These are phyloP conservation scores for Shargacucullia verbasci DNA, from an alignment of 2,888 invertebrate genomes.

Conservation along the genomic window DNA sequence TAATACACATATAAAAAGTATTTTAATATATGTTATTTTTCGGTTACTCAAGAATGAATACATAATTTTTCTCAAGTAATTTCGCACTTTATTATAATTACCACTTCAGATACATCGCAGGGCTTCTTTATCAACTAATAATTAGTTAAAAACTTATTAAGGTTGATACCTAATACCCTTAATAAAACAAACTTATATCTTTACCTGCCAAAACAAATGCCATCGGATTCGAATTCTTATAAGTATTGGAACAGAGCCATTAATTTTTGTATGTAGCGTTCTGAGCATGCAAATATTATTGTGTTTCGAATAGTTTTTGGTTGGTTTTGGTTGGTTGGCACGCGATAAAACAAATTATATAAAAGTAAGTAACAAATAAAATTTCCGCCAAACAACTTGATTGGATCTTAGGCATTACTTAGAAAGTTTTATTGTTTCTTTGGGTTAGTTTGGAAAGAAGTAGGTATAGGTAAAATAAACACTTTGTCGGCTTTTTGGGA, in stretches of 20 bases:
- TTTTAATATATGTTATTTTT: too few species aligned
- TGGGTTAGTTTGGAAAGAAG: too few species aligned
- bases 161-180: slow-evolving; percentile 5
- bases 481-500: too few species aligned
- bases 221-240: neutral
- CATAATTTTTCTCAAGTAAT: too few species aligned
- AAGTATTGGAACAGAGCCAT: neutral
- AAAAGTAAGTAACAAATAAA: slow-evolving; percentile 21
- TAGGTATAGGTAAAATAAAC: too few species aligned
- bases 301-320: slow-evolving; percentile 4
- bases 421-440: neutral
- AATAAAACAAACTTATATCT: slow-evolving; percentile 3
- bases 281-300: neutral
- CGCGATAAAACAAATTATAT: slow-evolving; percentile 4
- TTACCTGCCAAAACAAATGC: neutral
- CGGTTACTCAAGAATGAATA: too few species aligned
- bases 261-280: neutral
- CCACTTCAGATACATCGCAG: slow-evolving; percentile 11
- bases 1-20: too few species aligned
- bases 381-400: slow-evolving; percentile 9
- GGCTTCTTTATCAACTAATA: slow-evolving; percentile 21
- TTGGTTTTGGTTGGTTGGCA: neutral
- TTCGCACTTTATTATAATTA: slow-evolving; percentile 6
- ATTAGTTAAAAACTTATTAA: slow-evolving; percentile 21
- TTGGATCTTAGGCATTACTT: slow-evolving; percentile 6